Evolutionary conservation across 2,888 invertebrate species (phyloP).

Genomic region (Apocheima hispidaria): DNA sequence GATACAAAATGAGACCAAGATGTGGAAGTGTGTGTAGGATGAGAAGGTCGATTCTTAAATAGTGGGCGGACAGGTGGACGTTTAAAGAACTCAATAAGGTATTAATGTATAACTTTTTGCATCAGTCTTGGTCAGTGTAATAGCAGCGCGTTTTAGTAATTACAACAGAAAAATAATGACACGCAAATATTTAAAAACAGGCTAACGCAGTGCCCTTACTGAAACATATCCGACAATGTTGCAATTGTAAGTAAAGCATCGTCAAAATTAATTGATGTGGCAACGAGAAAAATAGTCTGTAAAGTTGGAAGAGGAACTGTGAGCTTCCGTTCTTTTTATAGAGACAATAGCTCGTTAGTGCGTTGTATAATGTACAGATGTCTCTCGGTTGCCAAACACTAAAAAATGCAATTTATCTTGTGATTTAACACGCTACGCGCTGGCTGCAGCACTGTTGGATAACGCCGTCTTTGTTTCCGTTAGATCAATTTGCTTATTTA

Average conservation of each 20-base stretch:
- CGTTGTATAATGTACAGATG: conserved; percentile 52
- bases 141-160: no score
- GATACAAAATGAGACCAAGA: conserved; percentile 5
- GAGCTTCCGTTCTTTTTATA: conserved; percentile 54
- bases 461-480: conserved; percentile 32
- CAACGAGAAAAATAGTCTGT: conserved; percentile 54
- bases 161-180: no score
- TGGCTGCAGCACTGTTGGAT: conserved; percentile 34
- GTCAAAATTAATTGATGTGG: conserved; percentile 50
- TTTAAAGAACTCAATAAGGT: neutral
- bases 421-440: conserved; percentile 53
- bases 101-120: conserved; percentile 1
- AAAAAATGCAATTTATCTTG: conserved; percentile 52
- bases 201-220: conserved; percentile 6
- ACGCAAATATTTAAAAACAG: neutral
- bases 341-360: conserved; percentile 62
- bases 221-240: conserved; percentile 15
- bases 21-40: conserved; percentile 16
- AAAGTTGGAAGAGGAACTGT: conserved; percentile 70
- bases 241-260: conserved; percentile 34
- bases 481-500: conserved; percentile 25
- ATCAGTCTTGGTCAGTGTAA: neutral
- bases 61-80: conserved; percentile 24
- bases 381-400: conserved; percentile 48
- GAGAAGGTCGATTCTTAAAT: conserved; percentile 14